Evolutionary conservation across 2,888 invertebrate species (phyloP), one percentile per base, ranked within the genome.

Genomic region (Colletes collaris): DNA sequence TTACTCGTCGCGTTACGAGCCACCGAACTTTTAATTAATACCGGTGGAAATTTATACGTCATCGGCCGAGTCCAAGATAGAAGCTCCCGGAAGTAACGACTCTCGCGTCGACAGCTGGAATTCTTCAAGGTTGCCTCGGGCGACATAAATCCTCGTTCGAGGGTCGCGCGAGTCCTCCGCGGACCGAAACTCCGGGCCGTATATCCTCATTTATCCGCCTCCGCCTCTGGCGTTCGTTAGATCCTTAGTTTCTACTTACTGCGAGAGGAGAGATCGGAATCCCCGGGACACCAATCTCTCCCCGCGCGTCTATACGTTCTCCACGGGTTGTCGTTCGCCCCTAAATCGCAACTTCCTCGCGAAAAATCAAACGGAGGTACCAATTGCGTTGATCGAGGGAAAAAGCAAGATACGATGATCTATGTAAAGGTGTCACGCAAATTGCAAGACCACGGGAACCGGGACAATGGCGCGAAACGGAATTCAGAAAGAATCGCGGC

Each of bases 11-110:
- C 72, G 78, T 76, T 65, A 55, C 70, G 76, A 53, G 55, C 59
- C 59, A 56, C 44, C n/a, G 37, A 60, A 50, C 65, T 81, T 75
- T 77, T 77, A 84, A 79, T 84, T 68, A 81, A 81, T 81, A 68
- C 64, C 74, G 63, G 46, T 65, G 50, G 74, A 27, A 81, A 69
- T 81, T 76, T 84, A 76, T 76, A 59, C n/a, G 27, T 8, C 40
- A 10, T 16, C 50, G 50, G n/a, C 13, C 13, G 16, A 16, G 16
- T 16, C 16, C 58, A 40, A n/a, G 58, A n/a, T n/a, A 59, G 27
- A 59, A n/a, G 44, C 4, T 5, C 27, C 4, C 5, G 8, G 2
- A 63, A 27, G 10, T 3, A 35, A 10, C 4, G 62, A 53, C 27
- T 49, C 13, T 5, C 19, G 10, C 11, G 44, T 55, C 53, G 44